Evolutionary conservation across 1,140 invertebrate genomes (phyloP).

Genomic region (Drosophila nikananu): DNA sequence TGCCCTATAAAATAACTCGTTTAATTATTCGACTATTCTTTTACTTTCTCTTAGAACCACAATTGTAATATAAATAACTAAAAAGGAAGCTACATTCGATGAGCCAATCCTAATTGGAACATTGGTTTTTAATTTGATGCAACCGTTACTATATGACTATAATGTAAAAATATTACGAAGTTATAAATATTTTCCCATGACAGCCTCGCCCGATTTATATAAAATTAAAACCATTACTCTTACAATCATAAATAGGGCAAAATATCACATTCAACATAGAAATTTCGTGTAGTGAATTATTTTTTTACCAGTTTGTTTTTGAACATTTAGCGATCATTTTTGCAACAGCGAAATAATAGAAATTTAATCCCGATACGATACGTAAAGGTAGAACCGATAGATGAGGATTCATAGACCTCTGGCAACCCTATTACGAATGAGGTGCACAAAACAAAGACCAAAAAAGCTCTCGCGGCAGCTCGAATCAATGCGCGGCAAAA

Average conservation of each 20-base stretch:
- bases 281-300: too few species aligned
- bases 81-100: neutral
- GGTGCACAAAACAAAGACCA: constrained; percentile 23
- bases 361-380: neutral
- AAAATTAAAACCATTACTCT: too few species aligned
- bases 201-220: too few species aligned
- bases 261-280: too few species aligned
- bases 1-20: neutral
- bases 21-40: neutral
- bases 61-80: neutral
- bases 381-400: constrained; percentile 1
- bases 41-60: neutral
- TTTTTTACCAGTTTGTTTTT: too few species aligned
- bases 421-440: constrained; percentile 24
- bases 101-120: neutral
- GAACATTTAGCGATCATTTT: too few species aligned
- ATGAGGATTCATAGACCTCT: neutral
- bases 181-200: too few species aligned
- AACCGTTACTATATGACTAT: too few species aligned
- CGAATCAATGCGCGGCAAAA: constrained; percentile 31
- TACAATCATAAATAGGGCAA: too few species aligned
- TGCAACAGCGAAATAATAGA: too few species aligned
- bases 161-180: too few species aligned
- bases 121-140: too few species aligned
- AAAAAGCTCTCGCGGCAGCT: constrained; percentile 30